Evolutionary conservation across 2,888 invertebrate genomes (phyloP).

Genomic region (Odontocolon sp.): DNA sequence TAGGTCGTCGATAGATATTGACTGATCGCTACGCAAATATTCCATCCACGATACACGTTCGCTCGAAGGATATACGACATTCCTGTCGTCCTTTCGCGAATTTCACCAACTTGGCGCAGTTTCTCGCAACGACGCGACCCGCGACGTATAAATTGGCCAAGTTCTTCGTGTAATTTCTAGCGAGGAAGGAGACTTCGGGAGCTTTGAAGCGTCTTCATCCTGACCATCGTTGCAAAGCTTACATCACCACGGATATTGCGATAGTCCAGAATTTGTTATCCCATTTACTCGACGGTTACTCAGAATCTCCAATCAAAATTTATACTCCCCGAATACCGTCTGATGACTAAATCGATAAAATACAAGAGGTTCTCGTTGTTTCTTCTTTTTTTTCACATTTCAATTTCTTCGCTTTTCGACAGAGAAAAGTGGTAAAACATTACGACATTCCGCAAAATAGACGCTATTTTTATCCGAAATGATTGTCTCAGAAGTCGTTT

Average conservation of each 20-base stretch:
- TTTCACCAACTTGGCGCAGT: conserved; percentile 39
- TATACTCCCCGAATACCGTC: too few relatives aligned
- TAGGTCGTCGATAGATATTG: conserved; percentile 58
- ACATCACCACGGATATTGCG: too few relatives aligned
- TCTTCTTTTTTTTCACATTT: too few relatives aligned
- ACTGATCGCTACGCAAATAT: conserved; percentile 65
- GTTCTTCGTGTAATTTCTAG: conserved; percentile 55
- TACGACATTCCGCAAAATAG: not conserved
- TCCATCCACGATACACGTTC: conserved; percentile 51
- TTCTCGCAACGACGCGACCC: conserved; percentile 13
- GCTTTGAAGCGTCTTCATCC: not conserved
- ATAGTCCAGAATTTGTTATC: too few relatives aligned
- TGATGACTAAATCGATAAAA: too few relatives aligned
- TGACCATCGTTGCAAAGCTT: too few relatives aligned
- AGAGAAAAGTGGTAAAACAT: too few relatives aligned
- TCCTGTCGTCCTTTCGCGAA: conserved; percentile 7
- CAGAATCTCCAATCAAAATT: too few relatives aligned
- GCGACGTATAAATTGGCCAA: conserved; percentile 56
- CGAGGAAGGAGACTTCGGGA: conserved; percentile 11
- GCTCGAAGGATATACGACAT: not conserved
- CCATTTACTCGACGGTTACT: too few relatives aligned
- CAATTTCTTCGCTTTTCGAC: too few relatives aligned
- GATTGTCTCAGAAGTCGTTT: conserved; percentile 25
- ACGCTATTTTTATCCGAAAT: conserved; percentile 14
- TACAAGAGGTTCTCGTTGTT: too few relatives aligned